These are phyloP conservation scores for Macrophya annulata DNA, from an alignment of 2,888 invertebrate genomes.

Conservation along the genomic window DNA sequence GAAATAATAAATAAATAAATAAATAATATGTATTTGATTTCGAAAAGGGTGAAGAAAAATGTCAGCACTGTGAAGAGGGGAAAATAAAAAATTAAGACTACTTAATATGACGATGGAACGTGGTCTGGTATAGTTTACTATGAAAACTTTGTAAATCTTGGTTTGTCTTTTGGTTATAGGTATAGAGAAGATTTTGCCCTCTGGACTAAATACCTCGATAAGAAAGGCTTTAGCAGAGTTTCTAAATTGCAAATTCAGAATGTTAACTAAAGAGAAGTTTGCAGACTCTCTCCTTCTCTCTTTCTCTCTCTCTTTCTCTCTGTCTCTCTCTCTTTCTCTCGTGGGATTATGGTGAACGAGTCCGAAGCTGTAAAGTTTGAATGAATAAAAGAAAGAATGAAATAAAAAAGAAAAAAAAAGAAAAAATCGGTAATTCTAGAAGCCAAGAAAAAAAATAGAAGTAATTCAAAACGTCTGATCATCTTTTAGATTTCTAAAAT, in stretches of 20 bases:
- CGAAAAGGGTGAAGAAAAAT: too few species aligned
- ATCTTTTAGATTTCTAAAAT: background rate
- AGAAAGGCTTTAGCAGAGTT: conserved; percentile 24
- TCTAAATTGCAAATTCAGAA: conserved; percentile 48
- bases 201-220: conserved; percentile 34
- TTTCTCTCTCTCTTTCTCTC: too few species aligned
- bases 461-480: background rate
- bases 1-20: too few species aligned
- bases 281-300: too few species aligned
- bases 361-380: background rate
- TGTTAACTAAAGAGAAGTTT: conserved; percentile 28
- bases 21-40: background rate
- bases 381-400: background rate
- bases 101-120: background rate
- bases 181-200: background rate
- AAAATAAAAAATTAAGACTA: background rate
- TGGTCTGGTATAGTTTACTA: background rate
- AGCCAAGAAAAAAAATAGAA: background rate
- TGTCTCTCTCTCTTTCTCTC: too few species aligned
- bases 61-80: background rate
- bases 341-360: conserved; percentile 9
- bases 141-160: background rate
- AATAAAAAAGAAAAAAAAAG: background rate
- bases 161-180: conserved; percentile 14
- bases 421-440: background rate